Evolutionary conservation across 2,113 vertebrate genomes (phyloP), one percentile per base, ranked within the genome.

Genomic region (Sterrhoptilus dennistouni): DNA sequence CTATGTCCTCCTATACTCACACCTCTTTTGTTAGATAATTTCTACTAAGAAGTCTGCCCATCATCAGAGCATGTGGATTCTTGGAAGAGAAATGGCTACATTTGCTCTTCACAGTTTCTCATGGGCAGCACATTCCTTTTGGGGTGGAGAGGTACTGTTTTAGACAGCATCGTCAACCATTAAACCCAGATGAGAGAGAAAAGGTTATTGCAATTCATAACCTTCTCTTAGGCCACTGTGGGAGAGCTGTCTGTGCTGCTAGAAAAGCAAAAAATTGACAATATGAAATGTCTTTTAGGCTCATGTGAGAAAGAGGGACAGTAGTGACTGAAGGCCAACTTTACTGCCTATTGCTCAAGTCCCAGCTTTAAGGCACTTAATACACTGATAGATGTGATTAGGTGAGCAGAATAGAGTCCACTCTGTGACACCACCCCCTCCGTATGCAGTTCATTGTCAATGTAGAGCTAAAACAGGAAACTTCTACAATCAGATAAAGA

Each of bases 401-500:
- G 57, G 57, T 65, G 75, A 85, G 93, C 45, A 57, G 70, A 83
- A 74, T 66, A 40, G 50, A 93, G 75, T 54, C 70, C 59, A n/a
- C 23, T 25, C 38, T 49, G 38, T 74, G 45, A 28, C 71, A 87
- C 79, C 45, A 83, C 47, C 23, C 31, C 52, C 36, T 76, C 87
- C 91, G 78, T 65, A 68, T 79, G 59, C 74, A 91, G 61, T 61
- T 96, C 49, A 77, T 72, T 91, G 86, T 90, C 87, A 69, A 92
- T 69, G 40, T 56, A 87, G 52, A 86, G 69, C 61, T 95, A 83
- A 90, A 93, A 3, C 90, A 96, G 95, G 90, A 96, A 94, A 95
- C 57, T 77, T 72, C 86, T 53, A 63, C 61, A 44, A 93, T 95
- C 95, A 85, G 95, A 97, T 96, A 96, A 97, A 94, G 89, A 91